A percentile compares a stretch with the other conserved stretches of the same genome.
phyloP scores from a whole-genome alignment of 2,113 vertebrate genomes.

The Forbesichthys agassizii region DNA sequence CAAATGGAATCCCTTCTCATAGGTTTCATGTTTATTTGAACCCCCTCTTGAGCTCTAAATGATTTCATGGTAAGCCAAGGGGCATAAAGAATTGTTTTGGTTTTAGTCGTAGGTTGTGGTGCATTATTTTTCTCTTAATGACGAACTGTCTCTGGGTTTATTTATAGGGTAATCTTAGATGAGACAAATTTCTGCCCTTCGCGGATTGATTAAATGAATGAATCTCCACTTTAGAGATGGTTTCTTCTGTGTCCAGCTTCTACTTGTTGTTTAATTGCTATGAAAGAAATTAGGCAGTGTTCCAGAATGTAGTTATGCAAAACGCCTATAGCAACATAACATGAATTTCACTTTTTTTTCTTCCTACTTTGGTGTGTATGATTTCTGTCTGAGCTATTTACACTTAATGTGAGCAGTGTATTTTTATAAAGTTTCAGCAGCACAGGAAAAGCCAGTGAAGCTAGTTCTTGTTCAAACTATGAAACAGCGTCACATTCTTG shows the following conservation, averaged over 20 bases:
- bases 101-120: slow-evolving; percentile 76
- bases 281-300: slow-evolving; percentile 66
- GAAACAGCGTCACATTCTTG: slow-evolving; percentile 5
- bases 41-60: slow-evolving; percentile 65
- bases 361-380: slow-evolving; percentile 54
- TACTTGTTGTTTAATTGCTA: slow-evolving; percentile 43
- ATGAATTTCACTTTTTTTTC: slow-evolving; percentile 50
- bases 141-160: slow-evolving; percentile 72
- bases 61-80: slow-evolving; percentile 64
- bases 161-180: slow-evolving; percentile 77
- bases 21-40: slow-evolving; percentile 70
- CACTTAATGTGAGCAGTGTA: slow-evolving; percentile 52
- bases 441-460: slow-evolving; percentile 63
- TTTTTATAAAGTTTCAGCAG: slow-evolving; percentile 63
- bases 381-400: slow-evolving; percentile 56
- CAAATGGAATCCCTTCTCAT: slow-evolving; percentile 72
- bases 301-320: slow-evolving; percentile 76
- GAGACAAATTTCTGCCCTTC: slow-evolving; percentile 53
- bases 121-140: slow-evolving; percentile 62
- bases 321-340: slow-evolving; percentile 57
- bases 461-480: slow-evolving; percentile 17
- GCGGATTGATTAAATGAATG: slow-evolving; percentile 40
- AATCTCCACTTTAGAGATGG: slow-evolving; percentile 47
- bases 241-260: slow-evolving; percentile 55
- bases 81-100: slow-evolving; percentile 62